Conservation (phyloP, 1,140 invertebrate species). For the Drosophila orosa region DNA sequence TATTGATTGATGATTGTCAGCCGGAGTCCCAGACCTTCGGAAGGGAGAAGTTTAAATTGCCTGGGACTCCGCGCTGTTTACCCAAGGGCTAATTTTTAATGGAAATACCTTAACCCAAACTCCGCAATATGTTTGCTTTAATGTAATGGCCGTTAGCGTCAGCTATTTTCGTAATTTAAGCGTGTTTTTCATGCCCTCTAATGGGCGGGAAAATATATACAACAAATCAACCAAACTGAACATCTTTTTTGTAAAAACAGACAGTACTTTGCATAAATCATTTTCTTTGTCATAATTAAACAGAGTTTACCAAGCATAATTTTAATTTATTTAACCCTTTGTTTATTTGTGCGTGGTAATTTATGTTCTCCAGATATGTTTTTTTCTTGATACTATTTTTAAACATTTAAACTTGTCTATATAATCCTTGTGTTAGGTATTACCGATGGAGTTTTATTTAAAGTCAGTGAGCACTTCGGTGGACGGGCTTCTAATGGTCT, state of each 20-base stretch:
- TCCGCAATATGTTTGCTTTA: slow-evolving; percentile 61
- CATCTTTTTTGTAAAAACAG: slow-evolving; percentile 1
- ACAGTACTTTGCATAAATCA: slow-evolving; percentile 27
- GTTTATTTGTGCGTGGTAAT: slow-evolving; percentile 4
- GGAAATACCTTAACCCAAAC: slow-evolving; percentile 66
- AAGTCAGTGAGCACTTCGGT: background rate
- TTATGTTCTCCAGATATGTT: background rate
- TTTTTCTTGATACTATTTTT: background rate
- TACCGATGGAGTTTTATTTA: background rate
- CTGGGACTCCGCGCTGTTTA: slow-evolving; percentile 45
- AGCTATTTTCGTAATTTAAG: slow-evolving; percentile 26
- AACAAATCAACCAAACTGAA: slow-evolving; percentile 14
- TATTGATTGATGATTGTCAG: slow-evolving; percentile 80
- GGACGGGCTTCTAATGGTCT: background rate
- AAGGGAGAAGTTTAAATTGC: slow-evolving; percentile 73
- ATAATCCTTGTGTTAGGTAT: background rate
- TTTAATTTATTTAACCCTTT: slow-evolving; percentile 4
- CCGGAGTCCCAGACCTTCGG: slow-evolving; percentile 40
- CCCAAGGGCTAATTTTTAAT: slow-evolving; percentile 71
- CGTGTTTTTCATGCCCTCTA: slow-evolving; percentile 21
- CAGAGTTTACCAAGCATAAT: background rate
- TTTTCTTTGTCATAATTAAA: slow-evolving; percentile 28
- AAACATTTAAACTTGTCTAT: background rate
- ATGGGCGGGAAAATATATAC: slow-evolving; percentile 21
- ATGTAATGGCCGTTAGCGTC: slow-evolving; percentile 43